These are phyloP conservation scores for Siderastrea siderea DNA, from an alignment of 92 coral and sea anemone species.

Conservation along the genomic window DNA sequence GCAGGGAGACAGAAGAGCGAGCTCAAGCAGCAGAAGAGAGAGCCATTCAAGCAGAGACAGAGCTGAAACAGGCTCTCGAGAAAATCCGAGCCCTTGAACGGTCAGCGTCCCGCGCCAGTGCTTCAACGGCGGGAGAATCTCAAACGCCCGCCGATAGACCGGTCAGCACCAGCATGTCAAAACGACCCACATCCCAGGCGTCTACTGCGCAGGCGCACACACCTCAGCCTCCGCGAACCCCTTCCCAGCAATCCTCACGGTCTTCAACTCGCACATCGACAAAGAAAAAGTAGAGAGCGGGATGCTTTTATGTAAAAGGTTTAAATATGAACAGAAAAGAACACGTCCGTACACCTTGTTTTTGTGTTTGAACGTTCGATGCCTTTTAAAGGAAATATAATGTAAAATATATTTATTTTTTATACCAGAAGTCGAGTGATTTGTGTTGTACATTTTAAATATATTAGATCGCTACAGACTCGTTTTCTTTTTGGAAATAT, in stretches of 20 bases:
- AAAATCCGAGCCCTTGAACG: conserved; percentile 98
- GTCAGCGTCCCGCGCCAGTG: conserved; percentile 93
- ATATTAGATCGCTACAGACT: too few species aligned
- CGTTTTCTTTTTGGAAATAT: too few species aligned
- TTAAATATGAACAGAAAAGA: not conserved
- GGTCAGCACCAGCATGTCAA: conserved; percentile 80
- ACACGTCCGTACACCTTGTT: too few species aligned
- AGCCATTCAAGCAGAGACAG: conserved; percentile 94
- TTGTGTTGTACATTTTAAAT: too few species aligned
- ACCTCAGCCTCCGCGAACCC: conserved; percentile 63
- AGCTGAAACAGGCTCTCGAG: conserved; percentile 93
- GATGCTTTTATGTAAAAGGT: not conserved
- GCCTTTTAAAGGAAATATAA: too few species aligned
- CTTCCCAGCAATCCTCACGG: conserved; percentile 87
- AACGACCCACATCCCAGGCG: conserved; percentile 72
- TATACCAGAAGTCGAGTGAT: too few species aligned
- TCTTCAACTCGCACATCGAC: conserved; percentile 80
- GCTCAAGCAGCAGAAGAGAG: conserved; percentile 95
- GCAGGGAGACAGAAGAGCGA: conserved; percentile 94
- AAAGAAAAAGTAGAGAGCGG: conserved; percentile 62
- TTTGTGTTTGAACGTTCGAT: too few species aligned
- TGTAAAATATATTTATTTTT: too few species aligned
- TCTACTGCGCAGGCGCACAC: conserved; percentile 70
- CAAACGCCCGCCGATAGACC: conserved; percentile 81
- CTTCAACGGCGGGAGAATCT: conserved; percentile 54